Percentiles rank a stretch among this genome's conserved stretches.
These are phyloP conservation scores for Drosophila atroscutellata DNA, from an alignment of 2,888 invertebrate species.

Conservation along the genomic window DNA sequence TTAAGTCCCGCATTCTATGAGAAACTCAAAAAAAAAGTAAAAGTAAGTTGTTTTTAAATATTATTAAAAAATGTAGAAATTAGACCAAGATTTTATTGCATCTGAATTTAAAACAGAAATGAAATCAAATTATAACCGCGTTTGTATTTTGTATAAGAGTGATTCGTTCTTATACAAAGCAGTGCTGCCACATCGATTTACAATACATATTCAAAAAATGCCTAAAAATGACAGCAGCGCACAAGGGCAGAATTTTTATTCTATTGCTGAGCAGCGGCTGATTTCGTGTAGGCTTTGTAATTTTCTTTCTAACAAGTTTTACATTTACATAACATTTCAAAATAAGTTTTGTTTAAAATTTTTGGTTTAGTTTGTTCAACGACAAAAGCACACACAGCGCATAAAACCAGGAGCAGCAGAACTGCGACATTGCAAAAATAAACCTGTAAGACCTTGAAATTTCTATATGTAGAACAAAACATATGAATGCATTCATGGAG, in stretches of 20 bases:
- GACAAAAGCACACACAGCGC: slow-evolving; percentile 2
- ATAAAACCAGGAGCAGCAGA: background rate
- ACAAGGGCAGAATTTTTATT: slow-evolving; percentile 15
- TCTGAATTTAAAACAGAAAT: background rate
- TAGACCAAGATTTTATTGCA: background rate
- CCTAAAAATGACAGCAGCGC: slow-evolving; percentile 28
- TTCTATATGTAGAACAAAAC: slow-evolving; percentile 6
- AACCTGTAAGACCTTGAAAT: slow-evolving; percentile 70
- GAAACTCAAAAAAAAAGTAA: background rate
- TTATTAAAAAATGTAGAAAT: background rate
- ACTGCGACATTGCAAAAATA: slow-evolving; percentile 20
- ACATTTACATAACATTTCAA: slow-evolving; percentile 47
- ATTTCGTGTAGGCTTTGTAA: slow-evolving; percentile 16
- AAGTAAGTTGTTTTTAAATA: background rate
- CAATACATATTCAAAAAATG: background rate
- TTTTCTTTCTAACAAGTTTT: slow-evolving; percentile 14
- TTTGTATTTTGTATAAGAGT: background rate
- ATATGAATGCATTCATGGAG: slow-evolving; percentile 3
- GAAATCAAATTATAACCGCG: background rate
- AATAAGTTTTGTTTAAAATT: background rate
- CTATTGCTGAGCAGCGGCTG: slow-evolving; percentile 19
- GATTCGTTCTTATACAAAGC: background rate
- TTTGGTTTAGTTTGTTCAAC: slow-evolving; percentile 1
- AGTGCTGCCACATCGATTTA: slow-evolving; percentile 7
- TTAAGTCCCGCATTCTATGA: background rate